Evolutionary conservation across 1,140 invertebrate genomes (phyloP), one percentile per base, ranked within the genome.

Genomic region (Rhagoletis zephyria): DNA sequence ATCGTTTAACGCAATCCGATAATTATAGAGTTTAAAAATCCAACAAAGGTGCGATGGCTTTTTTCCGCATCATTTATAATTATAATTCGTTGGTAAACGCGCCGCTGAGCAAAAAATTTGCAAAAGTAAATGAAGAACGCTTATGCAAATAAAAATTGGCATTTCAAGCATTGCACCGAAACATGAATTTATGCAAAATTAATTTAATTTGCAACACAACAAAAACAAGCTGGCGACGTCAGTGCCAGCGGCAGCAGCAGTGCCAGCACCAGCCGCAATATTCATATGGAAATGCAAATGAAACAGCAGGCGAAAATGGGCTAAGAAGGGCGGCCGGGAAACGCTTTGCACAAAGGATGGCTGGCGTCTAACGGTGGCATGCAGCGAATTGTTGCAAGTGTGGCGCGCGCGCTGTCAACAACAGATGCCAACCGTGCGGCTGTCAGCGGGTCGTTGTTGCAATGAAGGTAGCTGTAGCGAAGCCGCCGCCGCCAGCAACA

Each of bases 111-210:
- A 42, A 67, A 67, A 63, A 42, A 42, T 19, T n/a, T 74, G 67
- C 14, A 40, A 59, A 30, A 77, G 16, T 56, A 12, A 81, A 59
- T 81, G 30, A 81, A 81, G 56, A 81, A 56, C n/a, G n/a, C 51
- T n/a, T 59, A 59, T 30, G 48, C 48, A 81, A 81, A 74, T 74
- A 81, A 81, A 77, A 81, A 59, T 40, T 81, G n/a, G n/a, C 48
- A 81, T 81, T 81, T 81, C 51, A 56, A 81, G 56, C 48, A n/a
- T 81, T n/a, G 7, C 74, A 51, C 5, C 56, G 5, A 81, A 81
- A 81, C 48, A 81, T 30, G 74, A 81, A 81, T 81, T 56, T 81
- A 81, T 81, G 51, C 51, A 56, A 81, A 81, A 81, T 81, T 81
- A 59, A 81, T 56, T 81, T 81, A 81, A 81, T 81, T 81, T 81